Evolutionary conservation across 2,113 vertebrate species (phyloP), one percentile per base, ranked within the genome.

Genomic region (Apteryx mantelli): DNA sequence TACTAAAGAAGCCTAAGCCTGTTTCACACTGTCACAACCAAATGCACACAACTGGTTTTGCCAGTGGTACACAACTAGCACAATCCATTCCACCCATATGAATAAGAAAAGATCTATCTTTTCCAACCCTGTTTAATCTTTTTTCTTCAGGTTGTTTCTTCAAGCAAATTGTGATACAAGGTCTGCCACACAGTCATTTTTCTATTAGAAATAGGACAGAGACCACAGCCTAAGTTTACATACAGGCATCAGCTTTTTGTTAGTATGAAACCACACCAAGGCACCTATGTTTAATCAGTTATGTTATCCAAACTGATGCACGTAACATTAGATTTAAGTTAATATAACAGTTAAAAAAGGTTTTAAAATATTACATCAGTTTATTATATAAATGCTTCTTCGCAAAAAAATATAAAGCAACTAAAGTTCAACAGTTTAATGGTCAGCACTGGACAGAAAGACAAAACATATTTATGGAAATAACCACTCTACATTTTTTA

Each of bases 351-450:
- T 85, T 73, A 65, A 65, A 38, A 30, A 71, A 56, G 68, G 79
- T 83, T 89, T 81, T 32, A 5, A 96, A 93, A 88, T 77, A 87
- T 86, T 91, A 89, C 64, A 87, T 75, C 36, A 50, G 80, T 84
- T 92, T 78, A 92, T 89, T 92, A 40, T 64, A 52, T 55, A 96
- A 95, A 95, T 70, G 61, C 65, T 75, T 70, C 74, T 64, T 69
- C 66, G 92, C 88, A 8, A 2, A 88, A 75, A 94, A 38, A 13
- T 84, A 91, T 95, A 76, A 76, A 95, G 89, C 42, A 92, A 74
- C 38, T 89, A 42, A 91, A 77, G 80, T 94, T 95, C 96, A 95
- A 82, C 93, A 92, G 40, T 92, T 96, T 68, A 93, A 96, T 53
- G 60, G 80, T 95, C 93, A 95, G 76, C 73, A 93, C 68, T 79